Conservation (phyloP, 35 echinoderm and acorn worm genomes). For the Amphiura filiformis region DNA sequence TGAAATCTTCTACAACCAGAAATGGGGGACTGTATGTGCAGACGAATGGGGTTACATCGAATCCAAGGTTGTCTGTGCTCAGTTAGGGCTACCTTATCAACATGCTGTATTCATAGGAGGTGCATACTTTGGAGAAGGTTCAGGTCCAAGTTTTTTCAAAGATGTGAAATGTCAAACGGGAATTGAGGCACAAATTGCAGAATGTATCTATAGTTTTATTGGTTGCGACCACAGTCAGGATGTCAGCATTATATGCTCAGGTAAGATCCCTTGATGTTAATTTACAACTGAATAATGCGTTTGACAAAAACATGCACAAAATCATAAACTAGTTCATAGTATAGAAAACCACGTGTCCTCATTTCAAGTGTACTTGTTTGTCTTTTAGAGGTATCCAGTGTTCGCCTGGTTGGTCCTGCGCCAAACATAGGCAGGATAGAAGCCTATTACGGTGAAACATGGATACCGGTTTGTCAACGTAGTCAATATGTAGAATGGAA, state of each 20-base stretch:
- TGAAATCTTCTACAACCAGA: too few relatives aligned
- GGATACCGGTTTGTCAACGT: background rate
- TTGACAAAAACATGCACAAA: background rate
- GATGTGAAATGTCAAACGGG: background rate
- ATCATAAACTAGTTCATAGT: background rate
- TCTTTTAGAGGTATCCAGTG: background rate
- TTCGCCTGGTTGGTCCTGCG: background rate
- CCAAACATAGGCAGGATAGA: background rate
- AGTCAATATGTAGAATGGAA: background rate
- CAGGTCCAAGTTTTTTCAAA: background rate
- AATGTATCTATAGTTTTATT: background rate
- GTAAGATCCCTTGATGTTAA: background rate
- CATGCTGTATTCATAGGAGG: background rate
- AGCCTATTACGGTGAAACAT: background rate
- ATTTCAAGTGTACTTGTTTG: background rate
- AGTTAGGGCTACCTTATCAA: background rate
- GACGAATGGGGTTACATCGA: too few relatives aligned
- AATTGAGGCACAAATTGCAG: background rate
- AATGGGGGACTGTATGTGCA: too few relatives aligned
- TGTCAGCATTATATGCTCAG: background rate
- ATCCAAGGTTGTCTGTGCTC: background rate
- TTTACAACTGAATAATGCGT: background rate
- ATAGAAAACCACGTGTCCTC: background rate
- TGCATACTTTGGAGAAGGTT: background rate
- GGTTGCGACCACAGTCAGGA: background rate